Conservation (phyloP, 1,140 invertebrate species). For the Sminthurides bifidus region DNA sequence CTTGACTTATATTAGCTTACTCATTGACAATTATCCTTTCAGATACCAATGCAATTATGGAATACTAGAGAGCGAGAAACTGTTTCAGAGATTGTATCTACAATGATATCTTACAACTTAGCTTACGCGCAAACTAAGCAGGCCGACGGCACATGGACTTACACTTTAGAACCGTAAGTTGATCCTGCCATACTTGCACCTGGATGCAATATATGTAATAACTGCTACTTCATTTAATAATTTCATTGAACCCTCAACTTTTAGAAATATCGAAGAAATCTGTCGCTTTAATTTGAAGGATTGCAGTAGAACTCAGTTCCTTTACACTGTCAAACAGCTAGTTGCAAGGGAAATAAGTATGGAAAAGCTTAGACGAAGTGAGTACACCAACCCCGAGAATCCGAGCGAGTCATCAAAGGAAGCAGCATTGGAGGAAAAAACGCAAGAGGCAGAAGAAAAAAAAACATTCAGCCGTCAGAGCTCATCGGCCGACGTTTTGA, state of each 20-base stretch:
- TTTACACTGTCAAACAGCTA: constrained; percentile 63
- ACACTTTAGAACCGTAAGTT: constrained; percentile 68
- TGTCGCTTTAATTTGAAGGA: constrained; percentile 40
- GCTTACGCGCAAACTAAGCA: constrained; percentile 68
- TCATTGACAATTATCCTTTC: constrained; percentile 26
- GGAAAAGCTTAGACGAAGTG: constrained; percentile 51
- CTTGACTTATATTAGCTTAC: neutral
- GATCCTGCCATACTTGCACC: constrained; percentile 1
- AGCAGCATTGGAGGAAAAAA: constrained; percentile 22
- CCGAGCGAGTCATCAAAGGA: neutral
- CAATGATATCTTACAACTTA: constrained; percentile 81
- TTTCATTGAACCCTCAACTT: constrained; percentile 8
- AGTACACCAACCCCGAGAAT: constrained; percentile 26
- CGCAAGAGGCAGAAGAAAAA: constrained; percentile 7
- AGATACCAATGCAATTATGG: constrained; percentile 60
- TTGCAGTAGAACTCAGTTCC: constrained; percentile 36
- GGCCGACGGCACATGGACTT: constrained; percentile 64
- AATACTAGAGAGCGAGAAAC: constrained; percentile 59
- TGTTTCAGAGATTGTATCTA: constrained; percentile 56
- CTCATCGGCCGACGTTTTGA: neutral
- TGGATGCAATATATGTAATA: neutral
- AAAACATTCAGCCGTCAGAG: neutral
- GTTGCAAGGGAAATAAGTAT: constrained; percentile 62
- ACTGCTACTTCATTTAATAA: constrained; percentile 5
- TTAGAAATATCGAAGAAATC: constrained; percentile 44